Conservation (phyloP, 1,140 invertebrate genomes). For the Lucilia sericata region DNA sequence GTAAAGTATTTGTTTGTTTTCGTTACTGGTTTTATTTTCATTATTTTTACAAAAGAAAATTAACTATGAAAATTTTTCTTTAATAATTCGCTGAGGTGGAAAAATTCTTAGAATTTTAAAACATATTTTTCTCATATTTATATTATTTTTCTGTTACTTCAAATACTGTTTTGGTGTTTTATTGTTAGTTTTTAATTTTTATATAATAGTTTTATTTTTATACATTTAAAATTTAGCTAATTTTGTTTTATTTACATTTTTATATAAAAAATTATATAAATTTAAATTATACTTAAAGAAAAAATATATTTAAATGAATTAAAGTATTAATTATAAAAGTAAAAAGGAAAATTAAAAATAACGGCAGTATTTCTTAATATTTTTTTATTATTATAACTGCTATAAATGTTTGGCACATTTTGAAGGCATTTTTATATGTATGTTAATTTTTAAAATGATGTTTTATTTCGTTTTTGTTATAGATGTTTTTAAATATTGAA, state of each 20-base stretch:
- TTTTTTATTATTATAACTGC: not conserved
- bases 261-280: not conserved
- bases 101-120: constrained; percentile 35
- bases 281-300: not conserved
- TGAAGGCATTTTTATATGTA: constrained; percentile 30
- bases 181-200: not conserved
- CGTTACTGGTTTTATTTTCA: not conserved
- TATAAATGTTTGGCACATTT: constrained; percentile 40
- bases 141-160: constrained; percentile 4
- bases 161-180: constrained; percentile 13
- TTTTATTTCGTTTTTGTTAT: not conserved
- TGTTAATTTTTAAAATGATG: not conserved
- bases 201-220: not conserved
- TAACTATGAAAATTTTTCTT: constrained; percentile 14
- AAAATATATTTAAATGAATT: not conserved
- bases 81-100: constrained; percentile 33
- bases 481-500: not conserved
- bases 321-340: not conserved
- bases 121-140: not conserved
- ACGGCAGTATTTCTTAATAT: not conserved
- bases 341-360: not conserved
- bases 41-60: constrained; percentile 11
- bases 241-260: constrained; percentile 26
- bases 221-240: constrained; percentile 6
- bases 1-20: constrained; percentile 42